phyloP scores from a whole-genome alignment of 2,113 vertebrate species.

The Podilymbus podiceps region DNA sequence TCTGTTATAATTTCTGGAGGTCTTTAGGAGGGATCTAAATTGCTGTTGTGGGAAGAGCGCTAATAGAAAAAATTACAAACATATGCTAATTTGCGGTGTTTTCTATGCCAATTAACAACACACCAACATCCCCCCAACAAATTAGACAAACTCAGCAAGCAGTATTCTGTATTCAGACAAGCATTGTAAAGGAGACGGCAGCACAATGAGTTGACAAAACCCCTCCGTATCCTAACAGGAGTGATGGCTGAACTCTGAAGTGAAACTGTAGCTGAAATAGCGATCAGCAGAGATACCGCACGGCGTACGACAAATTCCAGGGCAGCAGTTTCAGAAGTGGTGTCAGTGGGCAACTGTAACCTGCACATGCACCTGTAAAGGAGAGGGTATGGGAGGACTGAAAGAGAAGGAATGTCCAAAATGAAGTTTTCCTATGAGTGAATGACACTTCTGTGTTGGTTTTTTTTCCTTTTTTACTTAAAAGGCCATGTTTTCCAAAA shows the following conservation, averaged over 20 bases:
- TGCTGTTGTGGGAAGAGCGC: neutral
- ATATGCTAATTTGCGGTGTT: neutral
- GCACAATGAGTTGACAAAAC: neutral
- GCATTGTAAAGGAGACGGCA: neutral
- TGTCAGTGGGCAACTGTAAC: neutral
- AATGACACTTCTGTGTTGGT: neutral
- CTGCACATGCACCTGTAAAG: neutral
- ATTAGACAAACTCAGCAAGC: neutral
- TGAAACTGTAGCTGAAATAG: neutral
- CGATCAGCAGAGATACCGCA: neutral
- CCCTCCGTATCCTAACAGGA: neutral
- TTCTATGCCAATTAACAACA: neutral
- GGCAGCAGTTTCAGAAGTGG: neutral
- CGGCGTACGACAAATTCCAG: neutral
- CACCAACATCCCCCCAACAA: neutral
- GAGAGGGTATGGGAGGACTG: neutral
- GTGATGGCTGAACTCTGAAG: rapidly evolving
- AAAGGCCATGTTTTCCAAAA: neutral
- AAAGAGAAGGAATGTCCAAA: neutral
- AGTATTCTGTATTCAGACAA: neutral
- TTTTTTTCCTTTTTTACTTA: neutral
- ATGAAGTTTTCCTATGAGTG: neutral
- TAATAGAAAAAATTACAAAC: neutral
- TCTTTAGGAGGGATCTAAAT: conserved; percentile 1
- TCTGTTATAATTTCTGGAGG: conserved; percentile 28